Base-by-base conservation (phyloP, 2,113 vertebrate species). In the Delphinapterus leucas region DNA sequence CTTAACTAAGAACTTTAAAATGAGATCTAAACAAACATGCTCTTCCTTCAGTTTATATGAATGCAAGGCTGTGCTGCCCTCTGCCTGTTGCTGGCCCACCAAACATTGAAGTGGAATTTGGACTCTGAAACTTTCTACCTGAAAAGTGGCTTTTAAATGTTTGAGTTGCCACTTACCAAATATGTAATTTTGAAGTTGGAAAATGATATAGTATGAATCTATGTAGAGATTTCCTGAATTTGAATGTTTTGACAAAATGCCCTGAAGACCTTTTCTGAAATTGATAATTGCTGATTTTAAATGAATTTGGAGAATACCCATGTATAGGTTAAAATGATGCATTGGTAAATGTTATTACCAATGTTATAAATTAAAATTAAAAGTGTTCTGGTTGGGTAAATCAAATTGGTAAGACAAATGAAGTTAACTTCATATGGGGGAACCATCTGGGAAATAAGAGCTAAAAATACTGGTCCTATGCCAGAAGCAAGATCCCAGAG, bases 21-120 rank as follows among this genome's bases (percentile, higher is more conserved):
- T 82, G 49, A 88, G 44, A 71, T 60, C 31, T 88, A 74, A 83
- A 79, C 26, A 95, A n/a, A 86, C 71, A 20, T 86, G 3, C 41
- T 79, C 1, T 53, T 93, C 8, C 44, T 92, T 68, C 8, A 13
- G 76, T 55, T 44, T 90, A 21, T 63, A 4, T 81, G 96, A 96
- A 92, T 74, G 67, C 88, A 77, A 93, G 93, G 21, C 93, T 98
- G 13, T 98, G 85, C 98, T 98, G 98, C 98, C 98, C 97, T 96
- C 98, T 99, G 88, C 97, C 98, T 1, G 21, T 96, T 95, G 67
- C 21, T 74, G 71, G 31, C 65, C 47, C 76, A 55, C 1, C 12
- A 55, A 31, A 88, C 90, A 18, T 8, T 31, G 55, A 88, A 86
- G 71, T 83, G 20, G 63, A 89, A 84, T 95, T 87, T 94, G 65